A percentile compares a stretch with the other conserved stretches of the same genome.
Conservation (phyloP, 2,888 invertebrate genomes). For the Lasioglossum leucozonium region DNA sequence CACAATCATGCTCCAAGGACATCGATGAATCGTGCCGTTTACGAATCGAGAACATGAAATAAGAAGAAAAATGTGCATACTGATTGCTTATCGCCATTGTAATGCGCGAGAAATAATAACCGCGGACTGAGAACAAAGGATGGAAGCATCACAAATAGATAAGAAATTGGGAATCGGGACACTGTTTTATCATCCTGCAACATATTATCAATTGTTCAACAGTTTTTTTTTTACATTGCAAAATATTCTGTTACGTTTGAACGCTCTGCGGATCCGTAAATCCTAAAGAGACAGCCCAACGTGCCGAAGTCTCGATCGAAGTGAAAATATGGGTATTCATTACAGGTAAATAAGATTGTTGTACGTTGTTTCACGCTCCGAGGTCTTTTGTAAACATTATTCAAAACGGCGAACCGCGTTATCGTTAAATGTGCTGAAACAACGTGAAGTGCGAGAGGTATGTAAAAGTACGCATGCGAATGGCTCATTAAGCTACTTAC, state of each 20-base stretch:
- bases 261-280: not conserved
- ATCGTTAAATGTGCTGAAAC: constrained; percentile 17
- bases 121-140: not conserved
- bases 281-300: not conserved
- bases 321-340: not conserved
- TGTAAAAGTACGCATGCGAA: not conserved
- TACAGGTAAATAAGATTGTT: not conserved
- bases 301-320: not conserved
- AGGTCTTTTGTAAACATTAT: constrained; percentile 10
- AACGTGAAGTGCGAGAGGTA: not conserved
- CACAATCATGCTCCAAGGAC: constrained; percentile 43
- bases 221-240: not conserved
- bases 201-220: not conserved
- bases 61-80: constrained; percentile 29
- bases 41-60: constrained; percentile 51
- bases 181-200: not conserved
- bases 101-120: not conserved
- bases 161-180: not conserved
- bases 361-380: not conserved
- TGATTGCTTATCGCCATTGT: not conserved
- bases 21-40: constrained; percentile 49
- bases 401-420: not conserved
- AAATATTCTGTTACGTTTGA: not conserved
- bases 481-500: constrained; percentile 74
- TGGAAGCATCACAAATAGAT: not conserved